Percentiles rank a stretch among this genome's conserved stretches.
phyloP scores from a whole-genome alignment of 2,797 vertebrate genomes.

The Tiaroga cobitis region DNA sequence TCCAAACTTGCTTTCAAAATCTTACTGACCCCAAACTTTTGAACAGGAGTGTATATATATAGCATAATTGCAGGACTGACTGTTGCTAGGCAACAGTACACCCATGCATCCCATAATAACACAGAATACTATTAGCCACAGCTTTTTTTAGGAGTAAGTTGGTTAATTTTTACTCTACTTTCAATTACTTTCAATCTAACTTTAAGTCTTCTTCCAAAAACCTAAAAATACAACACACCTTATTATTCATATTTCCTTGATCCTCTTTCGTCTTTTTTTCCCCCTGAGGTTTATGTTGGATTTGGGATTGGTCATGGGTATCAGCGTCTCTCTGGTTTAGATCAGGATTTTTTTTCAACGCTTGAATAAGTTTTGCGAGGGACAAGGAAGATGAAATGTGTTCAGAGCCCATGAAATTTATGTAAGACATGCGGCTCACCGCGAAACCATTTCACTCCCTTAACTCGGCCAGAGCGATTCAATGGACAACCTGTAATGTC shows the following conservation, averaged over 20 bases:
- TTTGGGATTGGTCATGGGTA: constrained; percentile 77
- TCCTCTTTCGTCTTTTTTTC: constrained; percentile 44
- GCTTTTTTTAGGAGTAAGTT: neutral
- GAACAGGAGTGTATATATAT: neutral
- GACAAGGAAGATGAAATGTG: constrained; percentile 67
- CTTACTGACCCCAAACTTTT: neutral
- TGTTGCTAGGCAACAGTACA: neutral
- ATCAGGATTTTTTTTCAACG: constrained; percentile 75
- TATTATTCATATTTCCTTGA: constrained; percentile 55
- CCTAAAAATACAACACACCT: constrained; percentile 29
- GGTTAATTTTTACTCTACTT: neutral
- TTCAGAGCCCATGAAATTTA: constrained; percentile 75
- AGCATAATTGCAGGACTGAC: neutral
- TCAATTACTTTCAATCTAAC: neutral
- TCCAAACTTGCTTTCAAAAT: neutral
- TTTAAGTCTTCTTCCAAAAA: constrained; percentile 33
- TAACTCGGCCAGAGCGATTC: constrained; percentile 51
- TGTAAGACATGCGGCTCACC: constrained; percentile 62
- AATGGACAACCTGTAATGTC: constrained; percentile 49
- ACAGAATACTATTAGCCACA: neutral
- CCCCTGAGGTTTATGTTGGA: constrained; percentile 73
- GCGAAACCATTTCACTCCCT: constrained; percentile 54
- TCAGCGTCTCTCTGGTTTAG: constrained; percentile 68
- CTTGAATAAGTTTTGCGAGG: constrained; percentile 70
- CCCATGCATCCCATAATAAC: neutral